Evolutionary conservation across 2,888 invertebrate genomes (phyloP), one percentile per base, ranked within the genome.

Genomic region (Andrena praecox): DNA sequence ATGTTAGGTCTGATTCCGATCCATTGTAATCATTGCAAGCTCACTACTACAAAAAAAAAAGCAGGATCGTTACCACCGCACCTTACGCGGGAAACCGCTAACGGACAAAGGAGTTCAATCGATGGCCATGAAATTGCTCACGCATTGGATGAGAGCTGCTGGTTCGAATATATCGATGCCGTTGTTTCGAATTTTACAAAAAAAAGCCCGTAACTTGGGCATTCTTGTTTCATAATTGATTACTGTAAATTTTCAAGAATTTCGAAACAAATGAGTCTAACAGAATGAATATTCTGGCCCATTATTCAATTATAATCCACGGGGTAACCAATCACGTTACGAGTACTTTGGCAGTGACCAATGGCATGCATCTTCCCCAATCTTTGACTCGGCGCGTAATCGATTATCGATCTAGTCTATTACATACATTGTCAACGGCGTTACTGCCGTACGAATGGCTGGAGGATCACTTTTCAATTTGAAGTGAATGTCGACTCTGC

Each of bases 1-100:
- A 67, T 71, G 74, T 74, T 71, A 59, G 56, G 29, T 63, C 67
- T 24, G 63, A 67, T 82, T 78, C 82, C 83, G 67, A 64, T 50
- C 66, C 50, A 76, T 80, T 80, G 69, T 70, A 20, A 76, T 27
- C 20, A 31, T 59, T 75, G 69, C 52, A 80, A 73, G 80, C 76
- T 27, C 79, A 54, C 54, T 54, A 54, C 54, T 8, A 20, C 20
- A 7, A 54, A 7, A 20, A 52, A 54, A 54, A 20, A 20, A 6
- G 8, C 8, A 6, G 8, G 24, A 54, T 10, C 24, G 8, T 42
- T 59, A 78, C 86, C 82, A 71, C 77, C 73, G 16, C 73, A 82
- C 82, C 82, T 82, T 59, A 35, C 70, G 52, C 77, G 70, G 63
- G 59, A 82, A 68, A 70, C 56, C 52, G 27, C 56, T 62, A 31